These are phyloP conservation scores for Drosophila saltans DNA, from an alignment of 1,140 invertebrate genomes.

Conservation along the genomic window DNA sequence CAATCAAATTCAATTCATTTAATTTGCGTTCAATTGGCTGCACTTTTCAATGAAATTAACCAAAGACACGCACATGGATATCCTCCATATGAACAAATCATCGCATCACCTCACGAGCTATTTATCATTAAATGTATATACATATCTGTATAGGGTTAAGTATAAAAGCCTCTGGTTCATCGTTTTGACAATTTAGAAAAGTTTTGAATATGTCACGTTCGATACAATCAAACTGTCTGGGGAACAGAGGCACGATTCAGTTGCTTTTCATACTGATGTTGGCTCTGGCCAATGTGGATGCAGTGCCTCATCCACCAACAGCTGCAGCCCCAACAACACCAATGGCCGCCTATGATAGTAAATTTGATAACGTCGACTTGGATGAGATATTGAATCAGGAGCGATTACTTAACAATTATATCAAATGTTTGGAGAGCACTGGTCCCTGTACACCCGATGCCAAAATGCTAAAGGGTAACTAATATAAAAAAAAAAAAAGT, in stretches of 20 bases:
- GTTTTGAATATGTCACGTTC: conserved; percentile 20
- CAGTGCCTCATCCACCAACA: conserved; percentile 60
- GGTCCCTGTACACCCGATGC: conserved; percentile 89
- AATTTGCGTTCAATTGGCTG: conserved; percentile 55
- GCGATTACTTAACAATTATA: conserved; percentile 87
- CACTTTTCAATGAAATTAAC: conserved; percentile 36
- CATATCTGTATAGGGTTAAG: not conserved
- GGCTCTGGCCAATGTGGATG: conserved; percentile 16
- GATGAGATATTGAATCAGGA: conserved; percentile 88
- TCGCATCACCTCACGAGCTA: not conserved
- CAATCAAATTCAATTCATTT: conserved; percentile 68
- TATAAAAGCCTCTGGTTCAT: conserved; percentile 45
- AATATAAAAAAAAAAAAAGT: too few species aligned
- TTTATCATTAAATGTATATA: not conserved
- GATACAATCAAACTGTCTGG: not conserved
- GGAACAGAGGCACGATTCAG: conserved; percentile 3
- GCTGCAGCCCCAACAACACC: conserved; percentile 31
- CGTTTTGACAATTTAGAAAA: conserved; percentile 20
- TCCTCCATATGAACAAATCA: conserved; percentile 3
- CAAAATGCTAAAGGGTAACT: conserved; percentile 86
- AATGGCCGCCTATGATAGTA: conserved; percentile 85
- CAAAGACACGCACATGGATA: conserved; percentile 44
- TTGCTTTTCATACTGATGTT: conserved; percentile 20
- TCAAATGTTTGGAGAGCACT: conserved; percentile 87
- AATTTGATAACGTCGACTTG: conserved; percentile 89